Base-by-base conservation (phyloP, 2,113 vertebrate genomes). In the Tursiops truncatus region DNA sequence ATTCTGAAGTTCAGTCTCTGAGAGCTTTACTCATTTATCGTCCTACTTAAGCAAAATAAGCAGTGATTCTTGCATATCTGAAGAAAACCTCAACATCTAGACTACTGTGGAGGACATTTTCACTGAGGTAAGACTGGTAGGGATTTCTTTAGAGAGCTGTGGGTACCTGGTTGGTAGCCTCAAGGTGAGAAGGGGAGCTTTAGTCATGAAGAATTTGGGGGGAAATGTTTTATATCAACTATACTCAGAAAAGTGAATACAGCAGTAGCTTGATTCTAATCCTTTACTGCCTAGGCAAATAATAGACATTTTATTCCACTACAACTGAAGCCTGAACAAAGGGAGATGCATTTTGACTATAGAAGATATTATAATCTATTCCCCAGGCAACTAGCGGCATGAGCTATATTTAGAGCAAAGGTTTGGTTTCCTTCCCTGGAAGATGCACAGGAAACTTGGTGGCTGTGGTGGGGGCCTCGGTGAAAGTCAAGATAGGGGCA, bases 101-200 rank as follows among this genome's bases (percentile, higher is more conserved):
- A 44, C 12, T 28, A 26, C 17, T 50, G 7, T n/a, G 53, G 84
- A 86, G 74, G 21, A 58, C 56, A 1, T 36, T 71, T 47, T 25
- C 47, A 41, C 38, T 8, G 31, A 94, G 93, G 91, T 96, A 41
- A 96, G 85, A 60, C 8, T n/a, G 65, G 12, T 4, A 3, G 3
- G 4, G 17, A 10, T 63, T 58, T 83, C 11, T 74, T 2, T 60
- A 67, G 33, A 68, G 14, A 67, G 8, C 8, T 18, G 7, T 44
- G 28, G 36, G 23, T 50, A 36, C 10, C 26, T 67, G 21, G 2
- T 62, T 60, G 70, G 36, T 81, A 63, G 36, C 2, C 13, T 63
- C 25, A 50, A 77, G 44, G 23, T 11, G 56, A 53, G 8, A 5
- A 41, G 44, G 31, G 23, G 15, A 26, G 20, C 7, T 50, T 77